Conservation (phyloP, 2,797 vertebrate genomes). For the Gallinago nigripennis region DNA sequence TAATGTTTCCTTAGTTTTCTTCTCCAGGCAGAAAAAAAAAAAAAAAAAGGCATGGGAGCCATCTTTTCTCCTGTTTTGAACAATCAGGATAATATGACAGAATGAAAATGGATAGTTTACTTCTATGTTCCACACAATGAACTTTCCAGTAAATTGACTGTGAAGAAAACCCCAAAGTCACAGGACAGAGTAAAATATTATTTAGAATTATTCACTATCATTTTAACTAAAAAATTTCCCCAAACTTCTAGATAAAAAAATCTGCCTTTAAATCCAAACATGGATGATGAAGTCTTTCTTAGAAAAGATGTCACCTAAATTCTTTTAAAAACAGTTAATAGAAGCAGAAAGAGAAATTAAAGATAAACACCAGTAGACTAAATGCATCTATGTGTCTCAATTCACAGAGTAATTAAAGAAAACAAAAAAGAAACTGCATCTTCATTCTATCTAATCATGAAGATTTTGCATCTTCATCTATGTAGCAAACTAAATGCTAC, state of each 20-base stretch:
- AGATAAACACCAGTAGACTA: background rate
- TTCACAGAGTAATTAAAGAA: background rate
- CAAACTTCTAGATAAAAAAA: background rate
- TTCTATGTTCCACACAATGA: background rate
- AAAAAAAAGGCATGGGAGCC: background rate
- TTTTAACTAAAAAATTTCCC: background rate
- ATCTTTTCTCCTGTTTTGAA: constrained; percentile 13
- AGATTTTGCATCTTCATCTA: background rate
- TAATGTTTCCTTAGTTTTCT: constrained; percentile 14
- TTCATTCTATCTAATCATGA: background rate
- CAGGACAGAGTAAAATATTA: background rate
- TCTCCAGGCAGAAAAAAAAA: background rate
- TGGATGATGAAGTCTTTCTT: background rate
- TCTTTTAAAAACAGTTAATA: background rate
- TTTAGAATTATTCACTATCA: background rate
- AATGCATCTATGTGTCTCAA: background rate
- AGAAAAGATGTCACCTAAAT: background rate
- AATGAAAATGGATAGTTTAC: constrained; percentile 30
- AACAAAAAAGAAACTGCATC: background rate
- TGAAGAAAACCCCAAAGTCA: background rate
- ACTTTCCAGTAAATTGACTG: background rate
- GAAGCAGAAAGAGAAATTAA: background rate
- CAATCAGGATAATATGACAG: background rate
- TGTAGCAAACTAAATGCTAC: background rate
- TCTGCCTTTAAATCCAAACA: background rate